Percentiles rank a stretch among this genome's conserved stretches.
phyloP scores from a whole-genome alignment of 2,797 vertebrate genomes.

The Sebastes trivittatus region DNA sequence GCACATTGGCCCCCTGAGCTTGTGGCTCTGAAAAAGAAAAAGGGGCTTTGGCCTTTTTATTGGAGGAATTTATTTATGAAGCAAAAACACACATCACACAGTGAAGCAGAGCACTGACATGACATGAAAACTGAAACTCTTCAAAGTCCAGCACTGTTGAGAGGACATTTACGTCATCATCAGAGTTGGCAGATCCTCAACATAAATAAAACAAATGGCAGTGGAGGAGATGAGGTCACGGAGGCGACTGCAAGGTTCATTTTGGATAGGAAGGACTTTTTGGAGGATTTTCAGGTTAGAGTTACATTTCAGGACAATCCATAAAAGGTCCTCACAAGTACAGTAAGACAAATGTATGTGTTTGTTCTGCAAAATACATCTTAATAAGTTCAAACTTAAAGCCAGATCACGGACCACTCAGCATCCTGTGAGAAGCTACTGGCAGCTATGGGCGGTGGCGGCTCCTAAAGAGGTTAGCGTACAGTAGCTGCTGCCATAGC shows the following conservation, averaged over 20 bases:
- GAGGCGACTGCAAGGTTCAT: fast-evolving
- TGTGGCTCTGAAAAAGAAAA: background rate
- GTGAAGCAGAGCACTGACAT: background rate
- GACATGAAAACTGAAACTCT: background rate
- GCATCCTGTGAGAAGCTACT: too few species aligned
- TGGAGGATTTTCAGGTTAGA: background rate
- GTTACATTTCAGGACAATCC: background rate
- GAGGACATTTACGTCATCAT: background rate
- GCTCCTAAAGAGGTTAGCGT: too few species aligned
- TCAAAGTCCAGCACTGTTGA: background rate
- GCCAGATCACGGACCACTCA: background rate
- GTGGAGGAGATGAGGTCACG: background rate
- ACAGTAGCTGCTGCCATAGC: too few species aligned
- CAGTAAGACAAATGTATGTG: background rate
- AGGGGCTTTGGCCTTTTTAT: conserved; percentile 2
- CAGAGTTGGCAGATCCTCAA: background rate
- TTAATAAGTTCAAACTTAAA: background rate
- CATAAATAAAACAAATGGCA: background rate
- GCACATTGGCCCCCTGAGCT: background rate
- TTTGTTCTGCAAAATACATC: background rate
- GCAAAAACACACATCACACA: background rate
- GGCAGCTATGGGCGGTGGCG: too few species aligned
- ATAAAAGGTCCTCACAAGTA: background rate
- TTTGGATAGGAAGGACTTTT: background rate
- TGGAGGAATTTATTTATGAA: conserved; percentile 9